Percentiles rank a stretch among this genome's conserved stretches.
Conservation (phyloP, 2,797 vertebrate species). For the Lacerta agilis region DNA sequence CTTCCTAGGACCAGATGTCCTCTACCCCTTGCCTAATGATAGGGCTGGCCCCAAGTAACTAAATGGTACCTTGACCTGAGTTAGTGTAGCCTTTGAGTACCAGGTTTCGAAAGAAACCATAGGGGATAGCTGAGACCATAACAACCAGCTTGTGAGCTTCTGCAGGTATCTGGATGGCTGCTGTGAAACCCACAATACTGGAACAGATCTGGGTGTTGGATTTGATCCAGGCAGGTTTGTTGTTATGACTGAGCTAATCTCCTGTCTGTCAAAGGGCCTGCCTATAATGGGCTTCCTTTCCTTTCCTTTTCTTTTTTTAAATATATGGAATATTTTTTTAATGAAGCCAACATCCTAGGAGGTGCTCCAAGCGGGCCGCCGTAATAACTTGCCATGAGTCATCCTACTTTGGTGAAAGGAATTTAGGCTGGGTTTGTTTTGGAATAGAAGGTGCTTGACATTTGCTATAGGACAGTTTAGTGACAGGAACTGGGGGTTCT, state of each 20-base stretch:
- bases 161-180: background rate
- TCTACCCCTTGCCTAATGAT: no score
- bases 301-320: background rate
- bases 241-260: constrained; percentile 32
- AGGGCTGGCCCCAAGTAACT: background rate
- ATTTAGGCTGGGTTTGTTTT: background rate
- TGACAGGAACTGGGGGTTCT: constrained; percentile 58
- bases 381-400: fast-evolving
- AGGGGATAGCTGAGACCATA: background rate
- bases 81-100: background rate
- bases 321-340: constrained; percentile 34
- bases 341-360: constrained; percentile 10
- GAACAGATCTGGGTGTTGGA: background rate
- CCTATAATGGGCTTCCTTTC: background rate
- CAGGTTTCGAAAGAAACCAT: background rate
- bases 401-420: constrained; percentile 19
- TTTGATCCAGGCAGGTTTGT: background rate
- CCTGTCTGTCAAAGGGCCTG: background rate
- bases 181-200: background rate
- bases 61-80: background rate
- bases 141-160: background rate
- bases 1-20: no score
- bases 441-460: constrained; percentile 38
- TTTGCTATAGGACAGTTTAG: constrained; percentile 18
- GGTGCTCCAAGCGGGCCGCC: background rate